Evolutionary conservation across 2,888 invertebrate genomes (phyloP).

Genomic region (Eupithecia centaureata): DNA sequence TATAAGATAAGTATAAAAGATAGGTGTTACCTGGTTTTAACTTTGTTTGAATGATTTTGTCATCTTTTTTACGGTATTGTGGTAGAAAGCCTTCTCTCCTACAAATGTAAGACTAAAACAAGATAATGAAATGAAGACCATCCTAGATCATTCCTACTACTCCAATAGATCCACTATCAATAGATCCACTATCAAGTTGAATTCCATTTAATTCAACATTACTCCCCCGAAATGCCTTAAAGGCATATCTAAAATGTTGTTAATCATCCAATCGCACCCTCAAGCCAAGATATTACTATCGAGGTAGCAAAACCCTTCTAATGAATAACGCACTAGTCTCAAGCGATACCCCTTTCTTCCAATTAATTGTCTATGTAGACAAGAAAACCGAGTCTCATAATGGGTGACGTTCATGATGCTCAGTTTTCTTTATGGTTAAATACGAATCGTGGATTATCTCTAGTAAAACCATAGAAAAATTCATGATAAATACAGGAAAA

Average conservation of each 20-base stretch:
- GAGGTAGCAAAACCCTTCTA: constrained; percentile 46
- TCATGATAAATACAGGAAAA: no score
- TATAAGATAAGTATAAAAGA: no score
- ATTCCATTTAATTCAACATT: constrained; percentile 57
- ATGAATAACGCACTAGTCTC: constrained; percentile 47
- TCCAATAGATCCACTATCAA: no score
- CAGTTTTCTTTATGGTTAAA: no score
- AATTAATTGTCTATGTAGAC: constrained; percentile 27
- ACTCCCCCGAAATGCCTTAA: constrained; percentile 49
- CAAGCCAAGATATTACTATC: constrained; percentile 49
- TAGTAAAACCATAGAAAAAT: background rate
- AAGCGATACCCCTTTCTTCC: constrained; percentile 36
- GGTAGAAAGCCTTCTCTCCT: background rate
- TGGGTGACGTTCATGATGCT: no score
- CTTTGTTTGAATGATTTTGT: no score
- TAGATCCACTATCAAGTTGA: constrained; percentile 50
- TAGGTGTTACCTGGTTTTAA: no score
- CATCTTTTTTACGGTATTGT: no score
- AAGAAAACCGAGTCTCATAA: constrained; percentile 2
- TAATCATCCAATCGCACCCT: constrained; percentile 63
- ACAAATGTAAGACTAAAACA: background rate
- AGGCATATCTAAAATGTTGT: constrained; percentile 43
- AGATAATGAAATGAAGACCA: background rate
- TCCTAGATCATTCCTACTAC: background rate
- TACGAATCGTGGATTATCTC: no score